Percentiles rank a stretch among this genome's conserved stretches.
phyloP scores from a whole-genome alignment of 2,888 invertebrate species.

The Andrena chrysosceles region DNA sequence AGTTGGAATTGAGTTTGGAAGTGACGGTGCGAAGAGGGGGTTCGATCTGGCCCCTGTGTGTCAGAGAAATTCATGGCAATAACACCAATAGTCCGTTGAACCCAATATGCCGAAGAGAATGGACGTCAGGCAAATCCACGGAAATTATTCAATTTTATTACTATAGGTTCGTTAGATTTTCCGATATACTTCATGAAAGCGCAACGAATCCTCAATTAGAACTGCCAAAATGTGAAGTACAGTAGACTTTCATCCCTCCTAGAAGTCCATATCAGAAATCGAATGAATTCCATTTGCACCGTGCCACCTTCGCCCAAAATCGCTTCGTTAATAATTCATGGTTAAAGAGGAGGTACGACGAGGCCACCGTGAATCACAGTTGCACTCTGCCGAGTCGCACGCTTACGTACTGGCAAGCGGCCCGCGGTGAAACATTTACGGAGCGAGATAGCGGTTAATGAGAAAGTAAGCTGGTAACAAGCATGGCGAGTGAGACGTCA shows the following conservation, averaged over 20 bases:
- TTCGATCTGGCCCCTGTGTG: slow-evolving; percentile 10
- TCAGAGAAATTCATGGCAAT: slow-evolving; percentile 12
- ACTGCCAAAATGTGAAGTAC: too few relatives aligned
- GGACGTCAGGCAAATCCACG: background rate
- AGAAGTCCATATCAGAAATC: background rate
- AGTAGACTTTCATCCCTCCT: background rate
- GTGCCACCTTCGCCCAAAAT: background rate
- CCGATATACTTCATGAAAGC: background rate
- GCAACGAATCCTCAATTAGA: too few relatives aligned
- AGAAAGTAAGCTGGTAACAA: slow-evolving; percentile 19
- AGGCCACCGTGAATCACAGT: slow-evolving; percentile 1
- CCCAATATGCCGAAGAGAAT: background rate
- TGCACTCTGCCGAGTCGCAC: background rate
- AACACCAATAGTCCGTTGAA: background rate
- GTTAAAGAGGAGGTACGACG: slow-evolving; percentile 13
- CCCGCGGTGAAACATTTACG: slow-evolving; percentile 27
- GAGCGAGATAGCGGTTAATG: slow-evolving; percentile 15
- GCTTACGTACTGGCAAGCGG: background rate
- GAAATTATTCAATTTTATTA: background rate
- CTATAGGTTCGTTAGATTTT: background rate
- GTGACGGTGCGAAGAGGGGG: slow-evolving; percentile 15
- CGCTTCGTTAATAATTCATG: slow-evolving; percentile 18
- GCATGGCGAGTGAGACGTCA: slow-evolving; percentile 22
- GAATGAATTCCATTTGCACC: background rate
- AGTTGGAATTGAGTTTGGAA: slow-evolving; percentile 53